Evolutionary conservation across 2,797 vertebrate genomes (phyloP), one percentile per base, ranked within the genome.

Genomic region (Basileuterus tristriatus): DNA sequence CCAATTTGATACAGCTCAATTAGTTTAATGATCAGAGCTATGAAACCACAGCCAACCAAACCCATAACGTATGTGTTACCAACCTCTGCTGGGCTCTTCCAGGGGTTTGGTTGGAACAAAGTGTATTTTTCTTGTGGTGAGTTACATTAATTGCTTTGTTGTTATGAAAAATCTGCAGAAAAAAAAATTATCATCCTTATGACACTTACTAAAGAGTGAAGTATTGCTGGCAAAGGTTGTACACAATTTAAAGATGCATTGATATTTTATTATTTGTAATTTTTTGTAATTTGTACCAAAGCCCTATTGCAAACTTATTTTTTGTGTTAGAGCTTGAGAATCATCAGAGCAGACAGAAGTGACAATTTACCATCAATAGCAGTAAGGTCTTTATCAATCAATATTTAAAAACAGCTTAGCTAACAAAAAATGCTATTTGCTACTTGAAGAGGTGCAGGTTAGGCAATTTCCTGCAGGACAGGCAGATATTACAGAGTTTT

Each of bases 11-110:
- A 85, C 69, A 58, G 93, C 53, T 96, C 84, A 95, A 84, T 93
- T 95, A 95, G 68, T 89, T 91, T 87, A 95, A 95, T 93, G 95
- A 96, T 93, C 68, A 89, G 71, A 72, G 46, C 75, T 89, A 74
- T 89, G 89, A 96, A 60, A 87, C 41, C 19, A 34, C 65, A 87
- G 87, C 47, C 29, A 93, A 80, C 85, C 71, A 92, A 93, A 89
- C 22, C 11, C 9, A 2, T 46, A 68, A 58, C 12, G 32, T 23
- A 59, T 20, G 50, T 36, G 15, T 39, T 94, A 64, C 22, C 32
- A 85, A 5, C 7, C 23, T 87, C 67, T 70, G 14, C 56, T 85
- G 64, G 13, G 36, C 4, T 67, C 13, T 77, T 76, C 59, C 70
- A 84, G 36, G 0, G 1, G 44, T 49, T 74, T 37, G 21, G 20